These are phyloP conservation scores for Macaria liturata DNA, from an alignment of 2,888 invertebrate genomes.

Conservation along the genomic window DNA sequence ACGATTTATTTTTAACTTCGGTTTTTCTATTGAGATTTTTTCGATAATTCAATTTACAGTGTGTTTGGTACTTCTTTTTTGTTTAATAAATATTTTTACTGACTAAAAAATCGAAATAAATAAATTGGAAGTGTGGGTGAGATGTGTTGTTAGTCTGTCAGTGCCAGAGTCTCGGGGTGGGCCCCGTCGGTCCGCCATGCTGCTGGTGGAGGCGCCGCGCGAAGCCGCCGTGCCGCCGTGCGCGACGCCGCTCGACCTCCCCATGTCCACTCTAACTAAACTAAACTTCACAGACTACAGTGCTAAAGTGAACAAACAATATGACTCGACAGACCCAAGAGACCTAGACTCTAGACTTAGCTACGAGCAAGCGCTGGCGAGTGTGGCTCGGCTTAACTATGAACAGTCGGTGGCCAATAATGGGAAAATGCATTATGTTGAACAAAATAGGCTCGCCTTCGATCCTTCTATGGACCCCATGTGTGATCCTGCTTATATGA, in stretches of 20 bases:
- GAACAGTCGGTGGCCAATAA: slow-evolving; percentile 64
- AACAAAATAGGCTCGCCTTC: slow-evolving; percentile 67
- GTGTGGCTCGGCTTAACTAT: slow-evolving; percentile 66
- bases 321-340: slow-evolving; percentile 56
- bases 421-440: slow-evolving; percentile 64
- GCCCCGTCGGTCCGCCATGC: slow-evolving; percentile 85
- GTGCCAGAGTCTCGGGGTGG: slow-evolving; percentile 46
- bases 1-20: slow-evolving; percentile 30
- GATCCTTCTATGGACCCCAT: slow-evolving; percentile 66
- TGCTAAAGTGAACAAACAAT: slow-evolving; percentile 73
- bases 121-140: slow-evolving; percentile 21
- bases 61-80: too few species aligned
- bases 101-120: too few species aligned
- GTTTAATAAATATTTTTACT: too few species aligned
- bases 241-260: slow-evolving; percentile 70
- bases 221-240: slow-evolving; percentile 87
- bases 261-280: slow-evolving; percentile 75
- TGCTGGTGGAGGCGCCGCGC: slow-evolving; percentile 89
- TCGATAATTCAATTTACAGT: too few species aligned
- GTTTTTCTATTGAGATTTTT: too few species aligned
- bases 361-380: slow-evolving; percentile 69
- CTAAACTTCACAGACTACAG: slow-evolving; percentile 78
- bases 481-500: slow-evolving; percentile 66
- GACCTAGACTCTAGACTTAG: slow-evolving; percentile 62
- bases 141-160: slow-evolving; percentile 54